phyloP scores from a whole-genome alignment of 2,113 vertebrate genomes.

The Delphinapterus leucas region DNA sequence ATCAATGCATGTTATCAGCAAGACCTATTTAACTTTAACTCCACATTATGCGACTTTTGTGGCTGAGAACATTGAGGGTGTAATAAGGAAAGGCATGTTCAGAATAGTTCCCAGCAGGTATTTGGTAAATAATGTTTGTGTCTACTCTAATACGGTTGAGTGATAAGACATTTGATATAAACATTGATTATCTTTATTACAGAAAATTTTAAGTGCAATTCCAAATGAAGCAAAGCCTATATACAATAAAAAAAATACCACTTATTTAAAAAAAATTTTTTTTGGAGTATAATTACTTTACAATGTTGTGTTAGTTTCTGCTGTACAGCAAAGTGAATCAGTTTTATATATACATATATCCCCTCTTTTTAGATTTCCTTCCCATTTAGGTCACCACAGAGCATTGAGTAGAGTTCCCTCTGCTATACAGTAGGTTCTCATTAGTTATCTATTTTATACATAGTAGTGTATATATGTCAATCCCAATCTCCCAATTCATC shows the following conservation, averaged over 20 bases:
- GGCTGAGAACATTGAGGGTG: background rate
- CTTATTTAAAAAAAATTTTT: background rate
- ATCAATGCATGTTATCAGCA: conserved; percentile 18
- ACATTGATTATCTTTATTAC: background rate
- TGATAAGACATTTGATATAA: background rate
- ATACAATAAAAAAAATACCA: background rate
- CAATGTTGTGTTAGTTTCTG: too few relatives aligned
- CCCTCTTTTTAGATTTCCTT: too few relatives aligned
- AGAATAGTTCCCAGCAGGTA: background rate
- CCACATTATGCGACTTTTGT: background rate
- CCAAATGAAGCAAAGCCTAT: background rate
- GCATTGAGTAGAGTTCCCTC: too few relatives aligned
- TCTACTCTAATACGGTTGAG: background rate
- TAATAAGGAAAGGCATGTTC: conserved; percentile 16
- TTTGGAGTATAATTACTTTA: too few relatives aligned
- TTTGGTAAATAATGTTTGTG: background rate
- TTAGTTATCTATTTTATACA: too few relatives aligned
- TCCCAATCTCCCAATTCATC: too few relatives aligned
- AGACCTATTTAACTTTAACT: conserved; percentile 71
- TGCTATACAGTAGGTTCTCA: too few relatives aligned
- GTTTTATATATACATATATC: too few relatives aligned
- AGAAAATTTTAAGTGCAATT: background rate
- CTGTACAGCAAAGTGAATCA: too few relatives aligned
- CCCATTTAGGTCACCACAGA: too few relatives aligned
- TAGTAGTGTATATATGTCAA: too few relatives aligned